Percentiles rank a stretch among this genome's conserved stretches.
Conservation (phyloP, 2,888 invertebrate species). For the Protonemura montana region DNA sequence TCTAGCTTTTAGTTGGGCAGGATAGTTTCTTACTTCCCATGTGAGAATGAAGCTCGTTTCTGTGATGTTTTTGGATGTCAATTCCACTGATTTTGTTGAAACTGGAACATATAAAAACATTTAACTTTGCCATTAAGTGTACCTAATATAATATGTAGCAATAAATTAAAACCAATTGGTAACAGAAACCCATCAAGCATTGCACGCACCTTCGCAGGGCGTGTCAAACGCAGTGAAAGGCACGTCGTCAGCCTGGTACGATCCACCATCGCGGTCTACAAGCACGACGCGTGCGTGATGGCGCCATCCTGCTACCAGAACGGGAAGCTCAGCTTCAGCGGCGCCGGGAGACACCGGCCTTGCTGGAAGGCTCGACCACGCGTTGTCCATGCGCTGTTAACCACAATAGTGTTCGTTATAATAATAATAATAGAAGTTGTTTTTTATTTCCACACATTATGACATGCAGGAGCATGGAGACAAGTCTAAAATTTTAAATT, state of each 20-base stretch:
- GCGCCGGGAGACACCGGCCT: neutral
- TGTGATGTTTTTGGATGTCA: neutral
- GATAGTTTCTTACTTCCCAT: constrained; percentile 14
- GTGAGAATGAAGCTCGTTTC: neutral
- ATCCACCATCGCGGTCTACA: neutral
- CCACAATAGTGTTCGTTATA: no score
- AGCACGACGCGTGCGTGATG: constrained; percentile 15
- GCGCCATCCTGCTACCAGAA: neutral
- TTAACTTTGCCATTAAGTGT: no score
- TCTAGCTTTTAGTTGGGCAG: no score
- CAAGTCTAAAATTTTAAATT: no score
- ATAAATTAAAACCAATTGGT: no score
- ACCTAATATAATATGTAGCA: no score
- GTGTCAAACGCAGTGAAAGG: neutral
- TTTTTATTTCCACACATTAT: no score
- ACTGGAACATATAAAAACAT: neutral
- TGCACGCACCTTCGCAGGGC: constrained; percentile 15
- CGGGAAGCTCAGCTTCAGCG: neutral
- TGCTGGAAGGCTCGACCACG: neutral
- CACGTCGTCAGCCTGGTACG: neutral
- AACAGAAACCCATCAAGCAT: no score
- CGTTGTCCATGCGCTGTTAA: no score
- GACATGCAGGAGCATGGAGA: no score
- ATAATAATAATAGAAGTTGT: no score
- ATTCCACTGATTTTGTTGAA: neutral